Evolutionary conservation across 2,797 vertebrate genomes (phyloP).

Genomic region (Remorina albescens): DNA sequence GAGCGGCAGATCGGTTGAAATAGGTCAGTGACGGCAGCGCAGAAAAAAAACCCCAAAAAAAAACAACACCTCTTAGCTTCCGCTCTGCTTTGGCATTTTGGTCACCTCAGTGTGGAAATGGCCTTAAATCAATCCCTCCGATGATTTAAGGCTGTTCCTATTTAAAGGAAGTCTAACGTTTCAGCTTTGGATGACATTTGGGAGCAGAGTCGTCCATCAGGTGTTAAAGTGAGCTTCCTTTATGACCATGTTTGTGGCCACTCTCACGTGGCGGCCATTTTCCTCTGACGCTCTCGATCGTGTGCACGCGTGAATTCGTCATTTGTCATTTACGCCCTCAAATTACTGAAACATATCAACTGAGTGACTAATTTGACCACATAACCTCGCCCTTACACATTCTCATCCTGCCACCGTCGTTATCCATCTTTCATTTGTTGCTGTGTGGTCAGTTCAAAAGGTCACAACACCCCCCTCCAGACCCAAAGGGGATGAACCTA

Average conservation of each 20-base stretch:
- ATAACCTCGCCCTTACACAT: conserved; percentile 2
- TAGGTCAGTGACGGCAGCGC: conserved; percentile 27
- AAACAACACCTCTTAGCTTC: background rate
- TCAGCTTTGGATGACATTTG: conserved; percentile 21
- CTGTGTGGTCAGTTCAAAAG: conserved; percentile 63
- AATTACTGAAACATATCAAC: conserved; percentile 20
- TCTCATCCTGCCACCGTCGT: conserved; percentile 12
- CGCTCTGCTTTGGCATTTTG: background rate
- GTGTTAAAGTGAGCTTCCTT: conserved; percentile 20
- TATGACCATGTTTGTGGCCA: background rate
- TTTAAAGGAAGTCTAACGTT: conserved; percentile 47
- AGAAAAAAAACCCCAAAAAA: too few species aligned
- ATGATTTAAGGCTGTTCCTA: conserved; percentile 38
- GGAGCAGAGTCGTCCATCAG: conserved; percentile 11
- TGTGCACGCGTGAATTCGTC: conserved; percentile 5
- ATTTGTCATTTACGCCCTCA: conserved; percentile 28
- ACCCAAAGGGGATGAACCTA: conserved; percentile 27
- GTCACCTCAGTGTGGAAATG: background rate
- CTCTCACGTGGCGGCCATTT: background rate
- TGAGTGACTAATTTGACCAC: conserved; percentile 9
- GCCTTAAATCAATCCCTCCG: background rate
- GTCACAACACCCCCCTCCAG: conserved; percentile 20
- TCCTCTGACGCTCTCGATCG: conserved; percentile 3
- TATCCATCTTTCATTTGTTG: background rate
- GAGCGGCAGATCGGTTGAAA: conserved; percentile 28